Evolutionary conservation across 2,797 vertebrate genomes (phyloP).

Genomic region (Gadopsis bispinosus): DNA sequence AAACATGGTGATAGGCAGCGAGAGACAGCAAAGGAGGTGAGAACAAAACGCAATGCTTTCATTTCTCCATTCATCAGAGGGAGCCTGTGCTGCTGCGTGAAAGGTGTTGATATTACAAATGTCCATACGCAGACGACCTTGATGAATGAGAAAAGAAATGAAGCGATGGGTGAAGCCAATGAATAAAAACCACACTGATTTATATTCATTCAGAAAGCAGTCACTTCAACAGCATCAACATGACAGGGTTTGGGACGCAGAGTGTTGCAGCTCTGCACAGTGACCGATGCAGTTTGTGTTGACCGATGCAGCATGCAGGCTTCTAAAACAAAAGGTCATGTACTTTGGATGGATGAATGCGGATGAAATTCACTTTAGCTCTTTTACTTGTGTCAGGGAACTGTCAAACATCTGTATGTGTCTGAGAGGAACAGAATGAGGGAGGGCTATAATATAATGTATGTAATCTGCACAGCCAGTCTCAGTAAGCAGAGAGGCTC

Average conservation of each 20-base stretch:
- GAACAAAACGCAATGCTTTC: conserved; percentile 42
- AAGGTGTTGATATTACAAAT: conserved; percentile 13
- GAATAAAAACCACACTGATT: conserved; percentile 77
- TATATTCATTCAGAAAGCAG: conserved; percentile 74
- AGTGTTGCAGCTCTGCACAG: conserved; percentile 35
- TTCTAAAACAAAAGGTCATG: conserved; percentile 41
- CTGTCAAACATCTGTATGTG: conserved; percentile 19
- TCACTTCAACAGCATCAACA: conserved; percentile 73
- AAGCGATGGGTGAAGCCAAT: conserved; percentile 44
- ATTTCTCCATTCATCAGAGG: conserved; percentile 64
- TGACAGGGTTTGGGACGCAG: conserved; percentile 52
- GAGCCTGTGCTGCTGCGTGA: conserved; percentile 30
- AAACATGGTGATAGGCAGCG: conserved; percentile 34
- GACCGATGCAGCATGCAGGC: conserved; percentile 48
- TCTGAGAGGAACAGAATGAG: conserved; percentile 26
- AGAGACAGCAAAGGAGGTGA: conserved; percentile 34
- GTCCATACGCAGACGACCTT: conserved; percentile 8
- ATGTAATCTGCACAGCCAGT: conserved; percentile 62
- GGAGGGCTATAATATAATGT: background rate
- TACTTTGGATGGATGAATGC: conserved; percentile 61
- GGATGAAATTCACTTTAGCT: conserved; percentile 39
- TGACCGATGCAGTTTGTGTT: conserved; percentile 13
- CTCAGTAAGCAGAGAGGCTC: conserved; percentile 75
- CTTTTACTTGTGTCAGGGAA: conserved; percentile 26
- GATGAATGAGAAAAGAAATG: conserved; percentile 61